Evolutionary conservation across 2,888 invertebrate genomes (phyloP).

Genomic region (Coremacera marginata): DNA sequence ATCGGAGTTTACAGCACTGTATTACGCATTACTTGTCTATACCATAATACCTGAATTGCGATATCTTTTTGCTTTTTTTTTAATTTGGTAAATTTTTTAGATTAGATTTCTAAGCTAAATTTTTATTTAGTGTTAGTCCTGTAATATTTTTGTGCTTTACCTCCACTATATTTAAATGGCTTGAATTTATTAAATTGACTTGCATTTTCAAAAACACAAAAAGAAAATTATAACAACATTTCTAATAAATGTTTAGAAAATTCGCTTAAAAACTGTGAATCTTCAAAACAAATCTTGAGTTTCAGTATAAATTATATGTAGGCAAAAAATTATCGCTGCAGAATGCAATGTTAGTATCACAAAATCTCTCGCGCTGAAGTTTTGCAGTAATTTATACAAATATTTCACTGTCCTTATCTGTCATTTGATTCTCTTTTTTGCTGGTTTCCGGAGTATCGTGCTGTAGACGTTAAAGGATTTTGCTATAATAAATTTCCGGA

Average conservation of each 20-base stretch:
- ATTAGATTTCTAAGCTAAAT: too few relatives aligned
- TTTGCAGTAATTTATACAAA: constrained; percentile 23
- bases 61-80: too few relatives aligned
- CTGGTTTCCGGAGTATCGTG: constrained; percentile 12
- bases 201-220: not conserved
- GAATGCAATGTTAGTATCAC: not conserved
- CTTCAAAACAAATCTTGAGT: not conserved
- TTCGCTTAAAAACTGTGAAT: not conserved
- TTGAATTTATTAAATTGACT: too few relatives aligned
- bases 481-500: constrained; percentile 33
- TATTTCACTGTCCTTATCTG: constrained; percentile 32
- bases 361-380: not conserved
- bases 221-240: not conserved
- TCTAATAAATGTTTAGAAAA: not conserved
- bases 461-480: constrained; percentile 25
- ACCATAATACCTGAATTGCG: too few relatives aligned
- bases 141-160: not conserved
- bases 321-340: constrained; percentile 1
- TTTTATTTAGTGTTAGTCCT: too few relatives aligned
- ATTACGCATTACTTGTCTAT: too few relatives aligned
- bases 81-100: too few relatives aligned
- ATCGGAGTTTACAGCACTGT: too few relatives aligned
- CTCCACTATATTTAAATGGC: not conserved
- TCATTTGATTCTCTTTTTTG: constrained; percentile 16
- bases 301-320: constrained; percentile 11